Conservation (phyloP, 2,797 vertebrate species). For the Myotis pilosus region DNA sequence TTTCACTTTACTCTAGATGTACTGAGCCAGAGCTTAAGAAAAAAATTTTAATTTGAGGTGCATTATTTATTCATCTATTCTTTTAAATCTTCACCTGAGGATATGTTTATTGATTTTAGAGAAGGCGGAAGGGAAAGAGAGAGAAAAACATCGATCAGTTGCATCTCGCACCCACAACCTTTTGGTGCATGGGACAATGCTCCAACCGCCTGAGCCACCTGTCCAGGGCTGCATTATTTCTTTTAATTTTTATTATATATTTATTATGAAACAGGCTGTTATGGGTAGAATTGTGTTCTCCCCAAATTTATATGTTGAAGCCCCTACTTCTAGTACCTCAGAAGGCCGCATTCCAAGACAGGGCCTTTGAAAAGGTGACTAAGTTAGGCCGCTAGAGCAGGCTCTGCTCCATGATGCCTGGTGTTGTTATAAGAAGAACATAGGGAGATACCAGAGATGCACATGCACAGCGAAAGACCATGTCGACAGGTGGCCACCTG, state of each 20-base stretch:
- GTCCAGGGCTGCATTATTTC: neutral
- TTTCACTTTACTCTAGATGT: neutral
- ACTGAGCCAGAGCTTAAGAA: neutral
- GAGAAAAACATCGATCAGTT: neutral
- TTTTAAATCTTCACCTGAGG: neutral
- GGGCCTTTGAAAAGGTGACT: neutral
- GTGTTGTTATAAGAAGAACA: neutral
- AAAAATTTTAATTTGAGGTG: neutral
- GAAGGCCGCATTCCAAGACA: neutral
- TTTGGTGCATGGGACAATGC: neutral
- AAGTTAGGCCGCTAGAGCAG: neutral
- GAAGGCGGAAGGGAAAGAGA: neutral
- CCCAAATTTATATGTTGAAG: neutral
- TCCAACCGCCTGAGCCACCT: neutral
- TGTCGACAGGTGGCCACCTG: neutral
- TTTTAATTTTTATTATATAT: neutral
- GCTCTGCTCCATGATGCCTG: neutral
- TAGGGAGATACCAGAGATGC: neutral
- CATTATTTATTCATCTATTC: neutral
- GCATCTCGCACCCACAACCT: neutral
- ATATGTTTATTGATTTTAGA: neutral
- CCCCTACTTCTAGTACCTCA: neutral
- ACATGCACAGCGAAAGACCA: neutral
- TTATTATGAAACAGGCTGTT: neutral
- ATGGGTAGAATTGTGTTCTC: neutral